These are phyloP conservation scores for Agrochola lota DNA, from an alignment of 2,888 invertebrate genomes.

Conservation along the genomic window DNA sequence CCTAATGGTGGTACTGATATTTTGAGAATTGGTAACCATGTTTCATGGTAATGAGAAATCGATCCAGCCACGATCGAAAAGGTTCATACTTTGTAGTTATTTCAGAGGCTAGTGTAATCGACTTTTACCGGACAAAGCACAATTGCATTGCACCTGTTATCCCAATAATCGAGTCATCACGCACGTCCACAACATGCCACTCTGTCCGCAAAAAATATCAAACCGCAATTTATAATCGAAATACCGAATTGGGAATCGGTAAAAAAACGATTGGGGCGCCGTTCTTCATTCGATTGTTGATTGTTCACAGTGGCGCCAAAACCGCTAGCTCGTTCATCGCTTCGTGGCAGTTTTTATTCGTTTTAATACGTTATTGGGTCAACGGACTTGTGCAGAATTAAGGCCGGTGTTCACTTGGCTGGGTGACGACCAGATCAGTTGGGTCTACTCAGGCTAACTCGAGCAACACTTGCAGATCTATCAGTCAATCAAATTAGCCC, in stretches of 20 bases:
- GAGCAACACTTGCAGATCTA: conserved; percentile 27
- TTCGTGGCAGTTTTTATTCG: conserved; percentile 51
- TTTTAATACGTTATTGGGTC: conserved; percentile 70
- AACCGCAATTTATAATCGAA: conserved; percentile 68
- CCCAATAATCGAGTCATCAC: conserved; percentile 41
- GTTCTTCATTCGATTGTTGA: conserved; percentile 59
- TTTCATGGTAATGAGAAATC: neutral
- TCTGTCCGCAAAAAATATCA: conserved; percentile 48
- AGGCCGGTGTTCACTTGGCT: conserved; percentile 56
- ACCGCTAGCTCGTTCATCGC: conserved; percentile 67
- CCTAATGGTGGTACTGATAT: neutral
- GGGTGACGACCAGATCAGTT: conserved; percentile 20
- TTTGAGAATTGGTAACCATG: neutral
- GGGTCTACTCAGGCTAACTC: conserved; percentile 4
- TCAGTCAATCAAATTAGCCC: conserved; percentile 44
- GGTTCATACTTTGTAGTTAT: neutral
- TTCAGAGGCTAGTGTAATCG: conserved; percentile 3
- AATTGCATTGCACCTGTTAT: conserved; percentile 42
- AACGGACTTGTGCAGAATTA: conserved; percentile 64
- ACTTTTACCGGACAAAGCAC: conserved; percentile 21
- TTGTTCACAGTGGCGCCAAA: conserved; percentile 67
- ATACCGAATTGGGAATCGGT: conserved; percentile 61
- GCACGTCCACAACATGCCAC: conserved; percentile 48
- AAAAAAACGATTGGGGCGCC: conserved; percentile 67
- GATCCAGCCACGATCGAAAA: neutral